phyloP scores from a whole-genome alignment of 2,888 invertebrate genomes.

The Leptura quadrifasciata region DNA sequence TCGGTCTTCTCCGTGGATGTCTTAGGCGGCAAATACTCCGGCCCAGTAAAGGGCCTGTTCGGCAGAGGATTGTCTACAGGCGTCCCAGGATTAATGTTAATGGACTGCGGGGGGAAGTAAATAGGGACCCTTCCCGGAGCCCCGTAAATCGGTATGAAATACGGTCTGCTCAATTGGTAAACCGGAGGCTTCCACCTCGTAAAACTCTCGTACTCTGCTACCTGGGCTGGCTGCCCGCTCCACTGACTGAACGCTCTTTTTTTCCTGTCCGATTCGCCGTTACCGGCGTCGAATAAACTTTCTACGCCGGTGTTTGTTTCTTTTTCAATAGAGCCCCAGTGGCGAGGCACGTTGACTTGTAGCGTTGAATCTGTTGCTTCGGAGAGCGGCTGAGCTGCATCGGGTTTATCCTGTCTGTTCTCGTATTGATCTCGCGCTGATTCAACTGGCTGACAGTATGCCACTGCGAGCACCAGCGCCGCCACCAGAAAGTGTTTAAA shows the following conservation, averaged over 20 bases:
- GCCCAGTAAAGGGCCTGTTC: slow-evolving; percentile 55
- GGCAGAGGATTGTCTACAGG: slow-evolving; percentile 63
- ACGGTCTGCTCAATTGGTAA: slow-evolving; percentile 67
- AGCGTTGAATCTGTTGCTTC: slow-evolving; percentile 35
- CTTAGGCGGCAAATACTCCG: slow-evolving; percentile 65
- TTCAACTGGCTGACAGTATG: slow-evolving; percentile 20
- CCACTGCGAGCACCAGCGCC: slow-evolving; percentile 52
- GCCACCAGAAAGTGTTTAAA: slow-evolving; percentile 49
- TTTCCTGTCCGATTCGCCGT: slow-evolving; percentile 14
- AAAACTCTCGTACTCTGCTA: slow-evolving; percentile 29
- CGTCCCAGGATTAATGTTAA: slow-evolving; percentile 60
- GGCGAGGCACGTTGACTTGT: slow-evolving; percentile 22
- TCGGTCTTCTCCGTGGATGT: slow-evolving; percentile 38
- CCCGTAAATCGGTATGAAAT: slow-evolving; percentile 69
- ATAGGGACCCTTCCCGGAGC: slow-evolving; percentile 64
- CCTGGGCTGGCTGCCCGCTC: not conserved
- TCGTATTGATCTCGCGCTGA: slow-evolving; percentile 34
- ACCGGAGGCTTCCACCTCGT: slow-evolving; percentile 64
- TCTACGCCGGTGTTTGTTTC: slow-evolving; percentile 5
- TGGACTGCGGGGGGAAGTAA: slow-evolving; percentile 69
- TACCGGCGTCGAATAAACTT: not conserved
- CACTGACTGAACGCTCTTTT: slow-evolving; percentile 19
- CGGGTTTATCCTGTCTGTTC: slow-evolving; percentile 8
- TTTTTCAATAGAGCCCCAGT: not conserved
- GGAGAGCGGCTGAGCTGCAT: not conserved